Base-by-base conservation (phyloP, 2,113 vertebrate genomes). In the Physeter macrocephalus region DNA sequence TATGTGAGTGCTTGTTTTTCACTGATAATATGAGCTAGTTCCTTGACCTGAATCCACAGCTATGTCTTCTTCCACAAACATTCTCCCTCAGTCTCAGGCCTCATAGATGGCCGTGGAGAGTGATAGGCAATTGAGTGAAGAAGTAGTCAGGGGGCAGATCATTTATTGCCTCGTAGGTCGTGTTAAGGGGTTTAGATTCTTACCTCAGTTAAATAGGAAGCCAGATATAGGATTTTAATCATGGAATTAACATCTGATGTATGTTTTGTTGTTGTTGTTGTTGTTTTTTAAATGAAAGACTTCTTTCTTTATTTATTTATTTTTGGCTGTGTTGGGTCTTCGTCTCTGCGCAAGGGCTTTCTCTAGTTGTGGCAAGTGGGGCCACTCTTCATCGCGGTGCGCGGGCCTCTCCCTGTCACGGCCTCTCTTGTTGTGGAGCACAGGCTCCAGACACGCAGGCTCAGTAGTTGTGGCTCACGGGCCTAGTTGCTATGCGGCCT, bases 261-360 rank as follows among this genome's bases (percentile, higher is more conserved):
- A 4, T 93, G 13, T 39, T 90, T 96, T 93, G 13, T 39, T 90
- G 95, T n/a, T n/a, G n/a, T n/a, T n/a, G n/a, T n/a, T n/a, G n/a
- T n/a, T n/a, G n/a, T n/a, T n/a, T n/a, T n/a, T n/a, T n/a, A n/a
- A n/a, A n/a, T n/a, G n/a, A n/a, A n/a, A n/a, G n/a, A n/a, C n/a
- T n/a, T n/a, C n/a, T n/a, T n/a, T n/a, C n/a, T n/a, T n/a, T n/a
- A n/a, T n/a, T n/a, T n/a, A n/a, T n/a, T n/a, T n/a, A n/a, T n/a
- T n/a, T n/a, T n/a, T n/a, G n/a, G n/a, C n/a, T n/a, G n/a, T n/a
- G n/a, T n/a, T n/a, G n/a, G n/a, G n/a, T n/a, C n/a, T n/a, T n/a
- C n/a, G n/a, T n/a, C n/a, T n/a, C n/a, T n/a, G n/a, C n/a, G n/a
- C n/a, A n/a, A n/a, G n/a, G n/a, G n/a, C n/a, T n/a, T n/a, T n/a